These are phyloP conservation scores for Bovichtus variegatus DNA, from an alignment of 2,797 vertebrate species.

Conservation along the genomic window DNA sequence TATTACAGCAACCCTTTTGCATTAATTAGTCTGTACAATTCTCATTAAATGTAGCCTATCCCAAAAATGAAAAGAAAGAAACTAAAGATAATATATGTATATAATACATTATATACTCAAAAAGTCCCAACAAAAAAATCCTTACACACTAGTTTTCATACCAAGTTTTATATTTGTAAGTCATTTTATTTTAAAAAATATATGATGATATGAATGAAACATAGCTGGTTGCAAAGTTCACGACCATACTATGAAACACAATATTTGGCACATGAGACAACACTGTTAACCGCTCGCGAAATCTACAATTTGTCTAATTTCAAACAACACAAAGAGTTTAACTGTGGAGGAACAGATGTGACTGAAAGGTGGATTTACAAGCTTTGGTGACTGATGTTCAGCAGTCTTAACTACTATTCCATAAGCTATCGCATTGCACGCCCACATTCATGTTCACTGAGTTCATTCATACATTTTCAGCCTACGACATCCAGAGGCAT, in stretches of 20 bases:
- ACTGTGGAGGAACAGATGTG: conserved; percentile 16
- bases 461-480: conserved; percentile 24
- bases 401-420: not conserved
- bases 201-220: not conserved
- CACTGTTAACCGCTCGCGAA: not conserved
- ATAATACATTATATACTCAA: too few relatives aligned
- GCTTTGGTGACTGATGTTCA: not conserved
- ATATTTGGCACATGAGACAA: not conserved
- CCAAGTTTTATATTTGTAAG: too few relatives aligned
- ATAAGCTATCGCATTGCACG: not conserved
- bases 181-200: too few relatives aligned
- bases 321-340: not conserved
- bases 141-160: too few relatives aligned
- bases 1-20: too few relatives aligned
- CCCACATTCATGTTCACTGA: conserved; percentile 2
- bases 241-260: not conserved
- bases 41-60: too few relatives aligned
- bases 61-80: too few relatives aligned
- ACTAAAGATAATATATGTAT: too few relatives aligned
- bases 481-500: conserved; percentile 23
- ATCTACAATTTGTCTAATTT: conserved; percentile 13
- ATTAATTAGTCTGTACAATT: too few relatives aligned
- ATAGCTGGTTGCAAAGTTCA: not conserved
- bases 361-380: conserved; percentile 10
- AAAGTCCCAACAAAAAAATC: too few relatives aligned